phyloP scores from a whole-genome alignment of 2,888 invertebrate species.

The Eumerus sabulonum region DNA sequence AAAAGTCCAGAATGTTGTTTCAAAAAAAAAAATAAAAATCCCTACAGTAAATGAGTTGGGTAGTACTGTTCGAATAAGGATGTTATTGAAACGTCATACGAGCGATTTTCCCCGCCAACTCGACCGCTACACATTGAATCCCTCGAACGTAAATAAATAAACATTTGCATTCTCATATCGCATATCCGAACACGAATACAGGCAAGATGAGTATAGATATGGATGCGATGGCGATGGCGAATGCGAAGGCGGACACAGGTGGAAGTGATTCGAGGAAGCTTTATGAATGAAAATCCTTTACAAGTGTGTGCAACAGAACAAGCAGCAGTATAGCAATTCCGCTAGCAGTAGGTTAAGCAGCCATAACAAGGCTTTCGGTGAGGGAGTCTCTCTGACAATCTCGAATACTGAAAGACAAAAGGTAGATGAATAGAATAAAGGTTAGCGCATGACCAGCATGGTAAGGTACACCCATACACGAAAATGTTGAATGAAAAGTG shows the following conservation, averaged over 20 bases:
- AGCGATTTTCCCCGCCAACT: constrained; percentile 57
- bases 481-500: constrained; percentile 9
- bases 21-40: no score
- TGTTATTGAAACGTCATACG: constrained; percentile 43
- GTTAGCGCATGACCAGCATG: constrained; percentile 45
- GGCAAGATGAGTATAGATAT: no score
- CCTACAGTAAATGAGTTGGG: no score
- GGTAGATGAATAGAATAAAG: neutral
- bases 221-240: no score
- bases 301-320: constrained; percentile 42
- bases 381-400: constrained; percentile 23
- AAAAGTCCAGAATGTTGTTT: no score
- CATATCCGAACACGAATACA: constrained; percentile 14
- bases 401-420: constrained; percentile 3
- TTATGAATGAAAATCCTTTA: constrained; percentile 67
- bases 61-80: neutral
- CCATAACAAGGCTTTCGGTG: constrained; percentile 43
- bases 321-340: neutral
- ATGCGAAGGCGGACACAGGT: neutral
- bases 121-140: constrained; percentile 52
- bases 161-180: constrained; percentile 55
- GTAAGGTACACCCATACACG: constrained; percentile 21
- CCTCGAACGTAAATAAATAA: constrained; percentile 67
- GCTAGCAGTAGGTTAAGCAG: constrained; percentile 17
- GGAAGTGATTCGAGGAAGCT: constrained; percentile 40